Base-by-base conservation (phyloP, 1,140 invertebrate genomes). In the Odontomachus brunneus region DNA sequence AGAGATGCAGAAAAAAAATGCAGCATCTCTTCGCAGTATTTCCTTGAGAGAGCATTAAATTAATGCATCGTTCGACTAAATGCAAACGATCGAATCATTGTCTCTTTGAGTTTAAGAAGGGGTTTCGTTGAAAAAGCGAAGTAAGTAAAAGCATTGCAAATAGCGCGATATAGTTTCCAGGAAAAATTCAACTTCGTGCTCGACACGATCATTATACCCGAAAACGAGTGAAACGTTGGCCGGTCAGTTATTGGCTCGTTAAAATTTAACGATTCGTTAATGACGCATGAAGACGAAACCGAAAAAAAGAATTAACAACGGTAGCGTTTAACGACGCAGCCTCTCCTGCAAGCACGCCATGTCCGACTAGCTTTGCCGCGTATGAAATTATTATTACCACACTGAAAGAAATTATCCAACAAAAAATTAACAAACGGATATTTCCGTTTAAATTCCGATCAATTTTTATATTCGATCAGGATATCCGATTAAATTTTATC, bases 191-290 rank as follows among this genome's bases (percentile, higher is more conserved):
- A 62, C n/a, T 49, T 62, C 62, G 62, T 29, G 38, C 17, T 29
- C n/a, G 62, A 44, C 38, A 5, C 24, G 48, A 17, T 74, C 19
- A 62, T 49, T n/a, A 74, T 19, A 4, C 0, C 38, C 11, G 29
- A 62, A 62, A 74, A 48, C 22, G 9, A 48, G 53, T 74, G 17
- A 44, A 29, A 74, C 22, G 5, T 19, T 17, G 53, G 22, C 33
- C 26, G 62, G 38, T 15, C 22, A 2, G 38, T 74, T 62, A 62
- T 62, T 62, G 24, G 17, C 72, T 48, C 67, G 67, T 71, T 71
- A 71, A 71, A 55, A 55, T 71, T 71, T 62, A 60, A 74, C 38
- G 57, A 74, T 38, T 62, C 57, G 22, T 62, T 62, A 74, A 44
- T 26, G 17, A 14, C 24, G 57, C 57, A 29, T 7, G 33, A 44